Evolutionary conservation across 2,113 vertebrate genomes (phyloP).

Genomic region (Loxodonta africana): DNA sequence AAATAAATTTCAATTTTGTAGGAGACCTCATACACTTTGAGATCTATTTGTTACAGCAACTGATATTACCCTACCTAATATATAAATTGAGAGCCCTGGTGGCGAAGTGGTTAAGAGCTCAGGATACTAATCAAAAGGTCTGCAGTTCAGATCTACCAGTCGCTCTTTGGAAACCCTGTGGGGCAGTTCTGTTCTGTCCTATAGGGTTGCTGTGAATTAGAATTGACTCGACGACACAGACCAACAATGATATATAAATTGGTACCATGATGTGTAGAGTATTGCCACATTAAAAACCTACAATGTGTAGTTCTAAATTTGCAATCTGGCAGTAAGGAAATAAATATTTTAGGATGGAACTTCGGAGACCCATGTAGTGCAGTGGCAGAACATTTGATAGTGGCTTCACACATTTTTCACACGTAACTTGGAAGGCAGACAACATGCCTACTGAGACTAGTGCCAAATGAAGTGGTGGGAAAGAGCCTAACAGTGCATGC

Average conservation of each 20-base stretch:
- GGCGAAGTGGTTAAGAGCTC: no score
- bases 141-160: no score
- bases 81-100: not conserved
- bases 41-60: not conserved
- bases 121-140: no score
- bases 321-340: not conserved
- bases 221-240: no score
- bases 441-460: no score
- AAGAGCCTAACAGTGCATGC: not conserved
- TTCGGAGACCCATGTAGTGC: not conserved
- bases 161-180: no score
- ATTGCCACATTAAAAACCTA: not conserved
- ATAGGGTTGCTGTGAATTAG: no score
- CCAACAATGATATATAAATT: not conserved
- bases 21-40: not conserved
- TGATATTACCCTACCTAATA: constrained; percentile 3
- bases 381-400: not conserved
- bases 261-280: constrained; percentile 7
- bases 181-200: no score
- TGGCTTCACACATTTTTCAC: not conserved
- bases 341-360: not conserved
- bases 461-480: not conserved
- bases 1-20: not conserved
- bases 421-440: not conserved
- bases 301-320: constrained; percentile 25